Evolutionary conservation across 1,140 invertebrate genomes (phyloP), one percentile per base, ranked within the genome.

Genomic region (Caligus rogercresseyi): DNA sequence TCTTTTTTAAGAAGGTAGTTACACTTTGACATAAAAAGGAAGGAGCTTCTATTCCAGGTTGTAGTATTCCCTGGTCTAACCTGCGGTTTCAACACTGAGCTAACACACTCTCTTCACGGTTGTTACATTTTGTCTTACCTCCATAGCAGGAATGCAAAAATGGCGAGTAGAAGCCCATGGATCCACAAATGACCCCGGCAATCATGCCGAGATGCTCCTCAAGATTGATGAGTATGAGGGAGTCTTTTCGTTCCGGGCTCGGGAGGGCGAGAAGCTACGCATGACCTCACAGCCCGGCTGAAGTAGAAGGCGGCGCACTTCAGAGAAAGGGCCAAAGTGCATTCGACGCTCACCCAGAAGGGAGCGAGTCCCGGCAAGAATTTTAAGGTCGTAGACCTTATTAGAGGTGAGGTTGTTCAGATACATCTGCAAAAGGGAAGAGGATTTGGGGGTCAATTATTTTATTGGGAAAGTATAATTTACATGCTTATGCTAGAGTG

Each of bases 121-220:
- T n/a, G n/a, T n/a, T n/a, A n/a, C n/a, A n/a, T n/a, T n/a, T n/a
- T n/a, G n/a, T n/a, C 24, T 24, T 24, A 65, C 65, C 65, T 65
- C 31, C 63, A 65, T 24, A 65, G 19, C 14, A 65, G 65, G 23
- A 65, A 51, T n/a, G 63, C 64, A 24, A 65, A 51, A 21, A 65
- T 54, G 13, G 57, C 53, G 23, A 65, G 63, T 18, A 65, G 63
- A 18, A 65, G 25, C 13, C 53, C 25, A 65, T 51, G 18, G 59
- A 23, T 54, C 61, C 65, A 58, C 65, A 66, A 14, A 65, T 26
- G 18, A 65, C 54, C 16, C 65, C 65, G 19, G 65, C 65, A 21
- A 65, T 63, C 52, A 63, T 66, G n/a, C 65, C 65, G 14, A 63
- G 20, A 53, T 63, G 61, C 21, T 63, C 61, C 61, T 63, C 61